Evolutionary conservation across 2,113 vertebrate species (phyloP).

Genomic region (Delphinus delphis): DNA sequence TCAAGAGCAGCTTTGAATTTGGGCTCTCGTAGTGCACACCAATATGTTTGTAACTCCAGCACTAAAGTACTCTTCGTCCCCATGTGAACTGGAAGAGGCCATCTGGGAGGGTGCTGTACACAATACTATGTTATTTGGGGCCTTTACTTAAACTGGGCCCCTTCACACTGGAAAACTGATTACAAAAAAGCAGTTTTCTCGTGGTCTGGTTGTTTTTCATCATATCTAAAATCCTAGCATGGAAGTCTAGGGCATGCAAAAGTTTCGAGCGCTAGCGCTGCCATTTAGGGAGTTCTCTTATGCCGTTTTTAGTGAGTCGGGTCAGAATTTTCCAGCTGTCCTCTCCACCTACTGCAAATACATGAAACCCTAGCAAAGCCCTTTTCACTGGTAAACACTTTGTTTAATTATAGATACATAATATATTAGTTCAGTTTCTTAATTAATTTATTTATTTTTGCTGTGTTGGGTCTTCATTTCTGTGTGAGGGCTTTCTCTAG

Average conservation of each 20-base stretch:
- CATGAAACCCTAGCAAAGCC: not conserved
- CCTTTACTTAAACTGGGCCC: not conserved
- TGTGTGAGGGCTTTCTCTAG: too few relatives aligned
- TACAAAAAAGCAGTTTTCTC: not conserved
- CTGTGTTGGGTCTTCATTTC: too few relatives aligned
- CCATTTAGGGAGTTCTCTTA: not conserved
- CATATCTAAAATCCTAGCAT: not conserved
- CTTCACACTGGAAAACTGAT: not conserved
- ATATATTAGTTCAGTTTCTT: not conserved
- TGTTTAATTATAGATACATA: not conserved
- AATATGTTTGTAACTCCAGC: not conserved
- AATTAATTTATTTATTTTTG: too few relatives aligned
- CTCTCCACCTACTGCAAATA: not conserved
- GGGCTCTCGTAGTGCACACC: not conserved
- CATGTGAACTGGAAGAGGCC: not conserved
- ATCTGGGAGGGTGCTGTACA: not conserved
- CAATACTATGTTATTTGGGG: not conserved
- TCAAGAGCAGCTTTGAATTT: not conserved
- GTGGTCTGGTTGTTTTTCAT: not conserved
- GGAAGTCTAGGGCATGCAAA: not conserved
- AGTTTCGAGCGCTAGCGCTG: not conserved
- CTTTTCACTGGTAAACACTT: not conserved
- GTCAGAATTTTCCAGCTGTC: not conserved
- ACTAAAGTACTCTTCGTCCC: not conserved
- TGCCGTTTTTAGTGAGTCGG: not conserved